A percentile compares a stretch with the other conserved stretches of the same genome.
These are phyloP conservation scores for Dusona sp. DNA, from an alignment of 2,888 invertebrate genomes.

Conservation along the genomic window DNA sequence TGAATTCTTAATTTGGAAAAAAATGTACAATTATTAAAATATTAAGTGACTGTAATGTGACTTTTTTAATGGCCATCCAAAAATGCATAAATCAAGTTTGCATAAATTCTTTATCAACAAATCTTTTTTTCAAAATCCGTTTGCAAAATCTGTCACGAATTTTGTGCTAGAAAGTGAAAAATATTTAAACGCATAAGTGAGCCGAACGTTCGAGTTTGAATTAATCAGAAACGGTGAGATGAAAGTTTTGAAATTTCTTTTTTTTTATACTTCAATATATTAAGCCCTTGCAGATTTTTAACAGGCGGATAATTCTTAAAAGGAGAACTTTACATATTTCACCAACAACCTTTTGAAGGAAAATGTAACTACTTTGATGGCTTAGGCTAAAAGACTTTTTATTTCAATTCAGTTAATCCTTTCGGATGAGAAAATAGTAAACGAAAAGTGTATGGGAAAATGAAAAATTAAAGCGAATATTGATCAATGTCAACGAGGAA, in stretches of 20 bases:
- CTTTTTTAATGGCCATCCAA: too few species aligned
- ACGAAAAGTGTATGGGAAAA: neutral
- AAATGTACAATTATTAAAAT: neutral
- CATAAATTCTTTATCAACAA: neutral
- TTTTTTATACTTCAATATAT: neutral
- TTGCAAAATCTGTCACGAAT: neutral
- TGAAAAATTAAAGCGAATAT: neutral
- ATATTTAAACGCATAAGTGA: neutral
- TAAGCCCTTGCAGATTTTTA: neutral
- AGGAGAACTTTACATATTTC: conserved; percentile 4
- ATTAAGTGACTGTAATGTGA: neutral
- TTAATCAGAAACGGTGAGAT: neutral
- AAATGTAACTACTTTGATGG: neutral
- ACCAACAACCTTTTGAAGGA: neutral
- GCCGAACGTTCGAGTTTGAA: neutral
- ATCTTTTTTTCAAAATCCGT: too few species aligned
- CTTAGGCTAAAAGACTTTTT: neutral
- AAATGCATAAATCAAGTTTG: neutral
- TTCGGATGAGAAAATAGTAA: neutral
- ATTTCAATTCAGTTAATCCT: neutral
- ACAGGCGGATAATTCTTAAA: conserved; percentile 12
- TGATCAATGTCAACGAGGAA: neutral
- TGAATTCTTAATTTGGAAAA: neutral
- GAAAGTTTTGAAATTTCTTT: neutral
- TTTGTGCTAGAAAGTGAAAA: neutral